A percentile compares a stretch with the other conserved stretches of the same genome.
phyloP scores from a whole-genome alignment of 1,140 invertebrate genomes.

The Lepidurus apus region DNA sequence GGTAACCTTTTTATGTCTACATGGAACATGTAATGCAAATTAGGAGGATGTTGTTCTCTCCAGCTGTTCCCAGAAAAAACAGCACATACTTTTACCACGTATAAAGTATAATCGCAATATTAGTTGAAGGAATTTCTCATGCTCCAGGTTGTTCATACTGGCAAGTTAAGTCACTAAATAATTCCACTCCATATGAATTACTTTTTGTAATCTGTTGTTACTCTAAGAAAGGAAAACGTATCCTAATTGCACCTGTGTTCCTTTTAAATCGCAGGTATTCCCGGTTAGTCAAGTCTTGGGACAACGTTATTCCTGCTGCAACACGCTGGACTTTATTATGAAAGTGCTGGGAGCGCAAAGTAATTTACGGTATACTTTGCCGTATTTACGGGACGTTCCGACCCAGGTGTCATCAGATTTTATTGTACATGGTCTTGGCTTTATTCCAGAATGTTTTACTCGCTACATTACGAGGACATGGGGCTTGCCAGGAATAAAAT shows the following conservation, averaged over 20 bases:
- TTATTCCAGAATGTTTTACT: constrained; percentile 7
- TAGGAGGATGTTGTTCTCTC: constrained; percentile 35
- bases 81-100: constrained; percentile 47
- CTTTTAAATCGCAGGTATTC: constrained; percentile 50
- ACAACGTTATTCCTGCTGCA: constrained; percentile 52
- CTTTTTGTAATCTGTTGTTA: constrained; percentile 36
- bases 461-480: constrained; percentile 16
- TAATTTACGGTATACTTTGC: neutral
- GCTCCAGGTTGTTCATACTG: neutral
- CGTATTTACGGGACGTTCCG: constrained; percentile 31
- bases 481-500: constrained; percentile 13
- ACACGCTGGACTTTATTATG: neutral
- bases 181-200: neutral
- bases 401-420: constrained; percentile 30
- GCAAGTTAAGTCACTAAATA: neutral
- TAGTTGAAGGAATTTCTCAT: constrained; percentile 36
- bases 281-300: constrained; percentile 53
- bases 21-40: constrained; percentile 39
- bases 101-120: constrained; percentile 39
- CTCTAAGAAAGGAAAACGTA: constrained; percentile 47
- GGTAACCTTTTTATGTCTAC: constrained; percentile 35
- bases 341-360: too few relatives aligned
- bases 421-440: constrained; percentile 23
- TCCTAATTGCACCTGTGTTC: constrained; percentile 43
- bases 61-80: constrained; percentile 71